These are phyloP conservation scores for Diachasmimorpha longicaudata DNA, from an alignment of 1,140 invertebrate species.

Conservation along the genomic window DNA sequence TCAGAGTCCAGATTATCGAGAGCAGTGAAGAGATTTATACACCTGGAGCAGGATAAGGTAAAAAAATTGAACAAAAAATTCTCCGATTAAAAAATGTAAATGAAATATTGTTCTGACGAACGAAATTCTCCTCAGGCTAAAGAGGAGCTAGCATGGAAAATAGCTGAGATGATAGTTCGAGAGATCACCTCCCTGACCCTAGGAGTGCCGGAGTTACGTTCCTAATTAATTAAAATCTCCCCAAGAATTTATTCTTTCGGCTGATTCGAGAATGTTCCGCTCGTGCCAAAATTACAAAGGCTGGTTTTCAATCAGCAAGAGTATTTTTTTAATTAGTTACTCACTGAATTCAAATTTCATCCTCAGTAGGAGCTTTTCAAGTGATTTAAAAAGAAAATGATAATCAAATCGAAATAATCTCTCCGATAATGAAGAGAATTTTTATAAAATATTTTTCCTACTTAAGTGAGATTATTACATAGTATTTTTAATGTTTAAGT, in stretches of 20 bases:
- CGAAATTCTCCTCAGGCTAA: constrained; percentile 68
- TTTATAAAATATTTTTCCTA: constrained; percentile 19
- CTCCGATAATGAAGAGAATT: constrained; percentile 13
- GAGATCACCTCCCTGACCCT: constrained; percentile 88
- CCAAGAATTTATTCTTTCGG: neutral
- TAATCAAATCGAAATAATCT: constrained; percentile 13
- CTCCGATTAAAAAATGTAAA: constrained; percentile 8
- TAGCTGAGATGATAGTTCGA: constrained; percentile 93
- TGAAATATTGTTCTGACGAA: constrained; percentile 14
- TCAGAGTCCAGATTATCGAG: constrained; percentile 67
- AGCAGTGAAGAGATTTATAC: constrained; percentile 80
- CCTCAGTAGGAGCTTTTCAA: neutral
- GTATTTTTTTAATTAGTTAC: neutral
- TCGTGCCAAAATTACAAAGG: constrained; percentile 14
- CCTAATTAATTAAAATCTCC: constrained; percentile 39
- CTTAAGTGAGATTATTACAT: constrained; percentile 39
- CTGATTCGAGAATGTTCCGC: neutral
- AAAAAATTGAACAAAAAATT: constrained; percentile 27
- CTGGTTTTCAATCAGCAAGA: neutral
- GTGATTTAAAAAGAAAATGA: neutral
- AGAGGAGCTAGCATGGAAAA: constrained; percentile 93
- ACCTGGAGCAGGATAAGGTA: constrained; percentile 79
- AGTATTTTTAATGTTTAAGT: constrained; percentile 31
- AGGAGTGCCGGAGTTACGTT: constrained; percentile 52
- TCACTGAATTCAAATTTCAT: neutral